These are phyloP conservation scores for Scaptomyza parva DNA, from an alignment of 2,888 invertebrate genomes.

Conservation along the genomic window DNA sequence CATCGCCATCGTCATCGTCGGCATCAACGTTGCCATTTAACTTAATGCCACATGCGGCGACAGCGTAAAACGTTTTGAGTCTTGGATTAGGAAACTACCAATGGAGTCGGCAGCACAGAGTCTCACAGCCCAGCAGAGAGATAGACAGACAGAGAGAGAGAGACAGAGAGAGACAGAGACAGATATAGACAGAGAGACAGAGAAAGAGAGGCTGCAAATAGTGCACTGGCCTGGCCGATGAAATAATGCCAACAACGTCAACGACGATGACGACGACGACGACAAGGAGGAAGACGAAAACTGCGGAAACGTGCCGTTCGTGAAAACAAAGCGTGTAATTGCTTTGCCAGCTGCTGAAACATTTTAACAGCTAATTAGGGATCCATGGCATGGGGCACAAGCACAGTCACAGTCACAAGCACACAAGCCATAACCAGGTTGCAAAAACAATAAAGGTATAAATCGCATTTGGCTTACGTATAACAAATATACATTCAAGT, in stretches of 20 bases:
- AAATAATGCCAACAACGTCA: neutral
- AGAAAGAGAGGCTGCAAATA: neutral
- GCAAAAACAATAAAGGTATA: neutral
- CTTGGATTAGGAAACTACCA: constrained; percentile 35
- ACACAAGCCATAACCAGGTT: neutral
- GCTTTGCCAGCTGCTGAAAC: constrained; percentile 60
- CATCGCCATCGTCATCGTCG: constrained; percentile 31
- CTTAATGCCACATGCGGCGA: constrained; percentile 64
- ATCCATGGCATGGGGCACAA: constrained; percentile 10
- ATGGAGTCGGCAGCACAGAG: neutral
- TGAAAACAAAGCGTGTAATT: constrained; percentile 65
- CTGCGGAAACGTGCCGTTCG: constrained; percentile 52
- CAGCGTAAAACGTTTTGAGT: constrained; percentile 60
- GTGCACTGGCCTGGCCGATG: neutral
- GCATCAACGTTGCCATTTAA: constrained; percentile 58
- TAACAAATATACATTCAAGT: neutral
- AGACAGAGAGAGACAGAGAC: neutral
- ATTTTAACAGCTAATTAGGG: constrained; percentile 69
- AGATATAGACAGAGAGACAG: neutral
- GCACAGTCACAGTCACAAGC: constrained; percentile 4
- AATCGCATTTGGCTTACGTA: constrained; percentile 1
- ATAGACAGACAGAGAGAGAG: neutral
- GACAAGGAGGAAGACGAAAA: neutral
- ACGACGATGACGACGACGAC: neutral
- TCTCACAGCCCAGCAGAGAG: too few relatives aligned